Base-by-base conservation (phyloP, 2,888 invertebrate species). In the Physocephala rufipes region DNA sequence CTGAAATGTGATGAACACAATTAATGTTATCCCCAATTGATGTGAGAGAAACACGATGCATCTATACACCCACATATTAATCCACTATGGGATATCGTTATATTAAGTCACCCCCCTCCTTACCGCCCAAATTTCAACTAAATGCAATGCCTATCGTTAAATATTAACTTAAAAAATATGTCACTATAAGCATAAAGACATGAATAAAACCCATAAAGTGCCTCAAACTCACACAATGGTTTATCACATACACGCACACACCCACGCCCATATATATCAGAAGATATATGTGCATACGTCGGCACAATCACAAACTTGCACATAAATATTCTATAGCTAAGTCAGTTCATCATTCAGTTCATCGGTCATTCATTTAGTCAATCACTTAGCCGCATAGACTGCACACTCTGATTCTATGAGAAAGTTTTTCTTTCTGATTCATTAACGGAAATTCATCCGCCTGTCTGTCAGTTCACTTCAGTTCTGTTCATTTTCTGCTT, bases 111-210 rank as follows among this genome's bases (percentile, higher is more conserved):
- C 36, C 36, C 4, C 36, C 36, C 9, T 9, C 36, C 9, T 36
- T 9, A 36, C 4, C 69, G 71, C 65, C 58, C 36, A 36, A 9
- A 9, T 7, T 36, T 36, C 36, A 62, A 43, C 45, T 62, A 24
- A 53, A 66, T 66, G 55, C 43, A 66, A 66, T 53, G 51, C 51
- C 51, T 55, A 66, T 66, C 66, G 66, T 55, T 66, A 66, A 66
- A 66, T 30, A 53, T 66, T 21, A 66, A 36, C 55, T 21, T 43
- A 53, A 55, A 53, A 55, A 66, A 66, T 45, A 24, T 47, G 13
- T 19, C 55, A 66, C 43, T 66, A 55, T 66, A 66, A 55, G 55
- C 43, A 66, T 66, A 55, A 53, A 66, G 66, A 53, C 53, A 55
- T 28, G 19, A 55, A 53, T 53, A 66, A 66, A 66, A 66, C 55